Percentiles rank a stretch among this genome's conserved stretches.
These are phyloP conservation scores for Podotricha telesiphe DNA, from an alignment of 2,888 invertebrate genomes.

Conservation along the genomic window DNA sequence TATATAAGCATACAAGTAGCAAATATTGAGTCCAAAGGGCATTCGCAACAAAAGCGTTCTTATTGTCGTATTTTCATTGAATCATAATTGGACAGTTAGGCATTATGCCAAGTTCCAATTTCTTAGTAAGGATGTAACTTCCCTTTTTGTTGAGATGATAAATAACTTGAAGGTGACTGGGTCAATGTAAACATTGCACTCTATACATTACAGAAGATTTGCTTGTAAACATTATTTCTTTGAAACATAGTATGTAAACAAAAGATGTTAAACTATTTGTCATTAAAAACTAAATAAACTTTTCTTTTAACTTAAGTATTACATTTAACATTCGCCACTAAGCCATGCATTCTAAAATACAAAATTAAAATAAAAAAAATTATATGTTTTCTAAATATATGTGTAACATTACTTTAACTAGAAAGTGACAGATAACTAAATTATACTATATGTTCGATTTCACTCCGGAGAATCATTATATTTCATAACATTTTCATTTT, in stretches of 20 bases:
- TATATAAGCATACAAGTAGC: conserved; percentile 1
- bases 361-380: too few species aligned
- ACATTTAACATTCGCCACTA: too few species aligned
- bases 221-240: conserved; percentile 15
- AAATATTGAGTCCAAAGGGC: conserved; percentile 22
- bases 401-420: too few species aligned
- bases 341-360: too few species aligned
- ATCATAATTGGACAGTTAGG: conserved; percentile 21
- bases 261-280: not conserved
- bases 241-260: conserved; percentile 7
- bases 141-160: not conserved
- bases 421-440: too few species aligned
- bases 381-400: too few species aligned
- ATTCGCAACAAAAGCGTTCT: conserved; percentile 17
- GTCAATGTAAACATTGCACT: conserved; percentile 10
- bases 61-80: conserved; percentile 8
- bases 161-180: not conserved
- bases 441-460: too few species aligned
- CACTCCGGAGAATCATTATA: too few species aligned
- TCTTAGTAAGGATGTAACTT: conserved; percentile 20
- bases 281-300: too few species aligned
- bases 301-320: too few species aligned
- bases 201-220: conserved; percentile 11
- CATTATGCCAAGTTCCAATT: conserved; percentile 24
- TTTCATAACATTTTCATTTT: too few species aligned